Evolutionary conservation across 2,113 vertebrate species (phyloP).

Genomic region (Dromas ardeola): DNA sequence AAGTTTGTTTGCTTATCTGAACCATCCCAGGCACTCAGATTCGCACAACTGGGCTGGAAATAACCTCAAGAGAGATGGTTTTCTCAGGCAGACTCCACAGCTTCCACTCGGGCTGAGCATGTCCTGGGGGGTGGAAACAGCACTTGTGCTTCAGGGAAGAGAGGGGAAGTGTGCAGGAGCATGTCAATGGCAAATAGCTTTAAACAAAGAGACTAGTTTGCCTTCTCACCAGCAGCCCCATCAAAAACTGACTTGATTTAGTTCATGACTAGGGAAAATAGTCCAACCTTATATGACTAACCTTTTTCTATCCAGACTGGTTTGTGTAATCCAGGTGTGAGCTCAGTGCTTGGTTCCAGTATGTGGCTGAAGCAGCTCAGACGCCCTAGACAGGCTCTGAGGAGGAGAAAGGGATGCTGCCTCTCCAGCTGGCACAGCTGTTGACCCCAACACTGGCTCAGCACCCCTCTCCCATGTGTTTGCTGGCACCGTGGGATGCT

Average conservation of each 20-base stretch:
- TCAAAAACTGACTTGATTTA: neutral
- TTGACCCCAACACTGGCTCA: neutral
- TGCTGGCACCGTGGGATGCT: neutral
- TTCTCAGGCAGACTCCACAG: neutral
- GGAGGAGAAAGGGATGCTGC: neutral
- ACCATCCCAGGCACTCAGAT: neutral
- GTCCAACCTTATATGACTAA: neutral
- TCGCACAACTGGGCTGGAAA: neutral
- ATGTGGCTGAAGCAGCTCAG: neutral
- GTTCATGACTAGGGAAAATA: neutral
- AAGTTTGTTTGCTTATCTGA: conserved; percentile 54
- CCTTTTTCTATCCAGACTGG: neutral
- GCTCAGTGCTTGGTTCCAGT: neutral
- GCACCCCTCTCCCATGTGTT: neutral
- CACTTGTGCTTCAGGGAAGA: neutral
- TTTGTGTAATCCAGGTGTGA: neutral
- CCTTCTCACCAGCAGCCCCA: neutral
- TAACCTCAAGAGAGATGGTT: neutral
- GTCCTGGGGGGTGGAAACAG: neutral
- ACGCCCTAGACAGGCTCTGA: neutral
- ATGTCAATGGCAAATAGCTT: neutral
- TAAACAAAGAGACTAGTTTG: neutral
- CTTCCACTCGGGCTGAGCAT: neutral
- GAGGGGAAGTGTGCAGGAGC: neutral
- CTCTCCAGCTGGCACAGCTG: neutral